phyloP scores from a whole-genome alignment of 2,797 vertebrate genomes.

The Dendrocincla tyrannina region DNA sequence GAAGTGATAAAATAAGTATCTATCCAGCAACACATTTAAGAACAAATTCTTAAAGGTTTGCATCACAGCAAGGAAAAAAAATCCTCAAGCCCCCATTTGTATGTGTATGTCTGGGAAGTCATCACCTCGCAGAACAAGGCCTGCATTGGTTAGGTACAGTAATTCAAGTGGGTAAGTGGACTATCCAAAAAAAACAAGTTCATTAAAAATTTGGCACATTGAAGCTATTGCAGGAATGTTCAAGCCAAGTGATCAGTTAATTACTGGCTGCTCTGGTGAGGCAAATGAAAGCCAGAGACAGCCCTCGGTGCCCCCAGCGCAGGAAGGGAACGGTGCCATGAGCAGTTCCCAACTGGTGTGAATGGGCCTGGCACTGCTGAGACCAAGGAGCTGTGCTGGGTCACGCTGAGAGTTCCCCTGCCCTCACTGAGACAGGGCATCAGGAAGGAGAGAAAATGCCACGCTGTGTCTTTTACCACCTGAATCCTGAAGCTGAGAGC shows the following conservation, averaged over 20 bases:
- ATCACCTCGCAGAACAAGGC: neutral
- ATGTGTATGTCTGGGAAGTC: neutral
- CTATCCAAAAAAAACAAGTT: neutral
- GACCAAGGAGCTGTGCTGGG: neutral
- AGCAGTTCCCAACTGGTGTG: neutral
- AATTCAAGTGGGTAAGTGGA: neutral
- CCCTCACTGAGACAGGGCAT: neutral
- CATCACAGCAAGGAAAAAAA: neutral
- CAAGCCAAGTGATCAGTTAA: constrained; percentile 26
- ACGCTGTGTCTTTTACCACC: neutral
- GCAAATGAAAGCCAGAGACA: neutral
- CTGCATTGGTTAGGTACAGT: neutral
- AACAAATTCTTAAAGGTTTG: neutral
- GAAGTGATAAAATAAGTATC: neutral
- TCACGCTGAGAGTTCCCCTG: neutral
- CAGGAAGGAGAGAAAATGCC: neutral
- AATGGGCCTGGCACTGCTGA: accelerated
- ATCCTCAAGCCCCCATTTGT: neutral
- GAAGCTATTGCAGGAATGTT: constrained; percentile 1
- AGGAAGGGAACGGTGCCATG: neutral
- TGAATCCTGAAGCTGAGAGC: neutral
- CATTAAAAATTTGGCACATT: constrained; percentile 9
- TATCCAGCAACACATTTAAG: neutral
- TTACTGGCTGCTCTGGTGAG: neutral
- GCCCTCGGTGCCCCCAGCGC: neutral